Conservation (phyloP, 2,113 vertebrate species). For the Kobus ellipsiprymnus region DNA sequence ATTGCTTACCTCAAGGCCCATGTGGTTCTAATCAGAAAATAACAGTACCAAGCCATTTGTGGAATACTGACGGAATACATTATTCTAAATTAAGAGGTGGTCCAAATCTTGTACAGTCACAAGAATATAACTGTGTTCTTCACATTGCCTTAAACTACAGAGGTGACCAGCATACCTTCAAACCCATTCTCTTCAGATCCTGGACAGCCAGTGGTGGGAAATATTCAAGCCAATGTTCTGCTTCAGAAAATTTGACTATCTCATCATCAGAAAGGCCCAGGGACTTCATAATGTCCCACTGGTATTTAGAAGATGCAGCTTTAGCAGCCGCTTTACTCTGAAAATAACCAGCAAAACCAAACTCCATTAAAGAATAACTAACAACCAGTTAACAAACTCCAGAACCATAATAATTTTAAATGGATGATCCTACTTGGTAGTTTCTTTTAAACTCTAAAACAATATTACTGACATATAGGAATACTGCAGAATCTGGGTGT, state of each 20-base stretch:
- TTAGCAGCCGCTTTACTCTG: constrained; percentile 97
- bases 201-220: constrained; percentile 93
- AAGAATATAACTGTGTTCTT: not conserved
- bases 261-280: constrained; percentile 91
- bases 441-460: not conserved
- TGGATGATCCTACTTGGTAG: not conserved
- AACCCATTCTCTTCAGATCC: constrained; percentile 93
- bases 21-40: not conserved
- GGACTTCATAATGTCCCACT: constrained; percentile 97
- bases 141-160: not conserved
- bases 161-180: constrained; percentile 85
- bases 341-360: constrained; percentile 6
- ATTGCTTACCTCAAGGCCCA: not conserved
- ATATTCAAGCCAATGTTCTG: constrained; percentile 96
- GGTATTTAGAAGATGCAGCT: constrained; percentile 87
- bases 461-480: not conserved
- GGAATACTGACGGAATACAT: not conserved
- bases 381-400: not conserved
- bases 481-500: not conserved
- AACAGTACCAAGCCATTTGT: not conserved
- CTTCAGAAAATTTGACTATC: constrained; percentile 89
- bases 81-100: constrained; percentile 10
- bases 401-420: constrained; percentile 31
- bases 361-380: not conserved
- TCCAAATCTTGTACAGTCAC: not conserved